Evolutionary conservation across 2,888 invertebrate species (phyloP).

Genomic region (Nysson spinosus): DNA sequence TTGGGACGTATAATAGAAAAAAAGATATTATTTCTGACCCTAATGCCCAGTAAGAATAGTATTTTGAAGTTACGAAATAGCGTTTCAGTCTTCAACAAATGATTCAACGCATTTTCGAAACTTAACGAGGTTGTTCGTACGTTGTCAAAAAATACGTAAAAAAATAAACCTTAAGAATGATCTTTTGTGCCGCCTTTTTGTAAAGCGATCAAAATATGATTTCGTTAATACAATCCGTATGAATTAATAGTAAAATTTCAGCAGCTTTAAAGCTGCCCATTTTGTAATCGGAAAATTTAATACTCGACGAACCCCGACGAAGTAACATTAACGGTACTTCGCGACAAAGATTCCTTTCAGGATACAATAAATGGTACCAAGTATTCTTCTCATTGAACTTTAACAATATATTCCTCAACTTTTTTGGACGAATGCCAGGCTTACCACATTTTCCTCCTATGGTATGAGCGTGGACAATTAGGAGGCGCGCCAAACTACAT

Average conservation of each 20-base stretch:
- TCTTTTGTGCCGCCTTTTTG: constrained; percentile 35
- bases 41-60: constrained; percentile 41
- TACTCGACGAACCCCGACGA: constrained; percentile 31
- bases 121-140: constrained; percentile 16
- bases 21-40: constrained; percentile 11
- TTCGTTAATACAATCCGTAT: constrained; percentile 18
- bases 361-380: constrained; percentile 44
- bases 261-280: constrained; percentile 46
- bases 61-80: constrained; percentile 39
- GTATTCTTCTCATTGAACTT: constrained; percentile 52
- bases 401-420: constrained; percentile 62
- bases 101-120: constrained; percentile 32
- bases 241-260: constrained; percentile 40
- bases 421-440: constrained; percentile 56
- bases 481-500: constrained; percentile 49
- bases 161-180: constrained; percentile 48
- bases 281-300: constrained; percentile 37
- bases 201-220: constrained; percentile 22
- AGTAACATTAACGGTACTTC: constrained; percentile 19
- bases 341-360: constrained; percentile 46
- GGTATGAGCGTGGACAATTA: constrained; percentile 52
- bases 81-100: constrained; percentile 68
- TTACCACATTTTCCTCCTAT: constrained; percentile 27
- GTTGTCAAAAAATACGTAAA: constrained; percentile 25
- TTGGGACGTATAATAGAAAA: constrained; percentile 18